A percentile compares a stretch with the other conserved stretches of the same genome.
Evolutionary conservation across 2,797 vertebrate genomes (phyloP).

Genomic region (Anolis apletophallus): DNA sequence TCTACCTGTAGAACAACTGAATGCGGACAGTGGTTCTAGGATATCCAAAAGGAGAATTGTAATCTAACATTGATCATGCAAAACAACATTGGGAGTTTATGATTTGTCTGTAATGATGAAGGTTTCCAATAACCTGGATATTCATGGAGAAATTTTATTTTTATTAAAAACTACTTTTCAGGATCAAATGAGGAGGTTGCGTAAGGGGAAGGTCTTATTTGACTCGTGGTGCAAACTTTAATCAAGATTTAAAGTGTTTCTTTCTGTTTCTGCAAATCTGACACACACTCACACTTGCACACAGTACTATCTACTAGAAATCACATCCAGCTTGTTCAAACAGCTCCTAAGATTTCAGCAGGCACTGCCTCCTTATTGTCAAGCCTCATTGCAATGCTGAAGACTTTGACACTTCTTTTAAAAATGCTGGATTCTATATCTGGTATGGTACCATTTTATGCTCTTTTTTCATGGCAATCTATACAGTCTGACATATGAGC

Average conservation of each 20-base stretch:
- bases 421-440: neutral
- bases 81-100: neutral
- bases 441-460: neutral
- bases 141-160: neutral
- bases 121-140: neutral
- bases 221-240: neutral
- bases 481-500: neutral
- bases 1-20: neutral
- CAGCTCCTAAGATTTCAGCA: neutral
- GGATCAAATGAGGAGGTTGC: neutral
- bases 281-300: too few species aligned
- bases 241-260: neutral
- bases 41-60: neutral
- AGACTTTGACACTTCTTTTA: neutral
- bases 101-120: neutral
- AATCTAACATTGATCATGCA: neutral
- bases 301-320: neutral
- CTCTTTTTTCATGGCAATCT: neutral
- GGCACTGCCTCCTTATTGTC: neutral
- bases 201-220: too few species aligned
- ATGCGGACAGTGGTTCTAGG: neutral
- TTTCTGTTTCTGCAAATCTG: neutral
- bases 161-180: neutral
- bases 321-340: neutral
- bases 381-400: neutral